Base-by-base conservation (phyloP, 1,140 invertebrate genomes). In the Drosophila yakuba region DNA sequence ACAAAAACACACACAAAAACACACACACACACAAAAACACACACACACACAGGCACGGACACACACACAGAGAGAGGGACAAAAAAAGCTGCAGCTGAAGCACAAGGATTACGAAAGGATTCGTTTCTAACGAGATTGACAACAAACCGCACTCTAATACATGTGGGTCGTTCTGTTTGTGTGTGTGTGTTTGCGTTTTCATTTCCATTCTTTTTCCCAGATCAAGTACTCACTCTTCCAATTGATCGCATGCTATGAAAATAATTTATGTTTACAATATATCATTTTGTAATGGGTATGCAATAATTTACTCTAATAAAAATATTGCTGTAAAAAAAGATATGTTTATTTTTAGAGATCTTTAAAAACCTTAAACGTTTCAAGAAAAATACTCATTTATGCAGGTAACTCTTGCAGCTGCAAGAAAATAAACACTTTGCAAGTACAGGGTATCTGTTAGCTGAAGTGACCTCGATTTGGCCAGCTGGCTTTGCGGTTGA, bases 111-210 rank as follows among this genome's bases (percentile, higher is more conserved):
- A 88, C 84, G 76, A 88, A 88, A 88, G 84, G 84, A 88, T 88
- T 88, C 84, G 84, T 89, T 88, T 89, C 85, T 88, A 88, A 88
- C 84, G 84, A 88, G 84, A 89, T 88, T 88, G 84, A 89, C 84
- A 88, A 88, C 84, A 84, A 89, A 88, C 84, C 84, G 84, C 83
- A 88, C 72, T 80, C 38, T 48, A 39, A 47, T 50, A 62, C 43
- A 51, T 14, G 14, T 10, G 20, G 17, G 1, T 43, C 14, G 25
- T 4, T 32, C 41, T 43, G 38, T 64, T 8, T 41, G 14, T 23
- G 4, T 41, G 20, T 20, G 20, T 59, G 56, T 57, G 58, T 48
- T 44, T 61, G 36, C 44, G 74, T 64, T 85, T 78, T 82, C 68
- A 67, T 66, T 75, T 78, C 51, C 52, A 47, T 75, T 52, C 38